Evolutionary conservation across 2,888 invertebrate genomes (phyloP).

Genomic region (Hemicrepidius hirtus): DNA sequence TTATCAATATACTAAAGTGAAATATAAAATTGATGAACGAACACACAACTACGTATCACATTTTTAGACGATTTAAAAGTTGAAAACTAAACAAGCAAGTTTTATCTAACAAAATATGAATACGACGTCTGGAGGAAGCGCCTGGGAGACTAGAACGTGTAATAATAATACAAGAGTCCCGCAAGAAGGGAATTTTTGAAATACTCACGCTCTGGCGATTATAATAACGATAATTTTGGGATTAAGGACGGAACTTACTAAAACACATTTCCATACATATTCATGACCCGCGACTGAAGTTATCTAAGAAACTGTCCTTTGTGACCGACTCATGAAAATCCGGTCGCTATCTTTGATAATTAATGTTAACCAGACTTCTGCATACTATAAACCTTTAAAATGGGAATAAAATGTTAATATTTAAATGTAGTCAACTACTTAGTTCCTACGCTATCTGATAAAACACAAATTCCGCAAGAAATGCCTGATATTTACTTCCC

Average conservation of each 20-base stretch:
- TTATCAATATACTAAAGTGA: neutral
- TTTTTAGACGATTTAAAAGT: slow-evolving; percentile 40
- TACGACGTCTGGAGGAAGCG: slow-evolving; percentile 38
- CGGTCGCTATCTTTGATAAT: slow-evolving; percentile 64
- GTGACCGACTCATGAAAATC: slow-evolving; percentile 60
- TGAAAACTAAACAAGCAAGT: slow-evolving; percentile 37
- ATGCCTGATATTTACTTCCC: slow-evolving; percentile 5
- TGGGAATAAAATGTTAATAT: slow-evolving; percentile 67
- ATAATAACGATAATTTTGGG: slow-evolving; percentile 64
- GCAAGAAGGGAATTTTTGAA: slow-evolving; percentile 53
- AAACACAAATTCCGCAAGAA: slow-evolving; percentile 6
- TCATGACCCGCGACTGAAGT: slow-evolving; percentile 62
- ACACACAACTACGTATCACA: slow-evolving; percentile 6
- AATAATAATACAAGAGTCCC: slow-evolving; percentile 42
- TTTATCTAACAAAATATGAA: slow-evolving; percentile 47
- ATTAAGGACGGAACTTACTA: slow-evolving; percentile 63
- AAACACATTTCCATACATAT: slow-evolving; percentile 66
- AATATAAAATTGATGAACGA: slow-evolving; percentile 15
- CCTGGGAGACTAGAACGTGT: slow-evolving; percentile 38
- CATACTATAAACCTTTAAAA: slow-evolving; percentile 67
- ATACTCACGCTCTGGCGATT: slow-evolving; percentile 57
- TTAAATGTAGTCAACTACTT: slow-evolving; percentile 37
- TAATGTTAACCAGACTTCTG: slow-evolving; percentile 65
- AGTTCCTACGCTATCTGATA: neutral
- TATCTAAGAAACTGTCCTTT: slow-evolving; percentile 66